phyloP scores from a whole-genome alignment of 2,113 vertebrate species.

The Centropus bengalensis region DNA sequence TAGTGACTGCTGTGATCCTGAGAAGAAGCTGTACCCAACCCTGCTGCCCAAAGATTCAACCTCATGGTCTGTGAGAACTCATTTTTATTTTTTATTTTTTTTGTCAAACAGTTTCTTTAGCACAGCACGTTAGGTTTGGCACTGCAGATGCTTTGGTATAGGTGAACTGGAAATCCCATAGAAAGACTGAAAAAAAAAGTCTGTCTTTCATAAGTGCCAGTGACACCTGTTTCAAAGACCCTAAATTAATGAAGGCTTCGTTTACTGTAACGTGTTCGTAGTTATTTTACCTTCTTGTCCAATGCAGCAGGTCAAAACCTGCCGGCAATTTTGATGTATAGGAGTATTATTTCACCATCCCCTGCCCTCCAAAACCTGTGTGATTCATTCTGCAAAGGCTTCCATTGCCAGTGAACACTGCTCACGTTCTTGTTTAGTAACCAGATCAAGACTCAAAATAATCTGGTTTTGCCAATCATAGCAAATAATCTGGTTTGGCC shows the following conservation, averaged over 20 bases:
- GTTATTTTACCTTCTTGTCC: neutral
- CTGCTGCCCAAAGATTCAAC: neutral
- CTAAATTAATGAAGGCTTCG: neutral
- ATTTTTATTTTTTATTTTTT: neutral
- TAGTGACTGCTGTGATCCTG: neutral
- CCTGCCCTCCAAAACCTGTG: neutral
- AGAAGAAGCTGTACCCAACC: neutral
- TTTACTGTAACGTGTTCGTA: neutral
- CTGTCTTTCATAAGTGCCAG: neutral
- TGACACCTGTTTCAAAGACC: neutral
- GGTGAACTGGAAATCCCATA: neutral
- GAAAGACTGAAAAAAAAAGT: neutral
- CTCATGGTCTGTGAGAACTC: neutral
- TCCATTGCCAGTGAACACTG: neutral
- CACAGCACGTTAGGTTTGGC: neutral
- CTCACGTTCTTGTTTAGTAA: neutral
- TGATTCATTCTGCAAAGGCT: neutral
- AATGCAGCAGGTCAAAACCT: neutral
- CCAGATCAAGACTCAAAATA: neutral
- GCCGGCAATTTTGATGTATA: neutral
- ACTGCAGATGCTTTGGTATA: neutral
- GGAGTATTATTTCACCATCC: neutral
- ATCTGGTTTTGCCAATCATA: neutral
- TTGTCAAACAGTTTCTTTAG: neutral
- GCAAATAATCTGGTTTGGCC: neutral